A percentile compares a stretch with the other conserved stretches of the same genome.
Conservation (phyloP, 2,888 invertebrate genomes). For the Chrysomela aeneicollis region DNA sequence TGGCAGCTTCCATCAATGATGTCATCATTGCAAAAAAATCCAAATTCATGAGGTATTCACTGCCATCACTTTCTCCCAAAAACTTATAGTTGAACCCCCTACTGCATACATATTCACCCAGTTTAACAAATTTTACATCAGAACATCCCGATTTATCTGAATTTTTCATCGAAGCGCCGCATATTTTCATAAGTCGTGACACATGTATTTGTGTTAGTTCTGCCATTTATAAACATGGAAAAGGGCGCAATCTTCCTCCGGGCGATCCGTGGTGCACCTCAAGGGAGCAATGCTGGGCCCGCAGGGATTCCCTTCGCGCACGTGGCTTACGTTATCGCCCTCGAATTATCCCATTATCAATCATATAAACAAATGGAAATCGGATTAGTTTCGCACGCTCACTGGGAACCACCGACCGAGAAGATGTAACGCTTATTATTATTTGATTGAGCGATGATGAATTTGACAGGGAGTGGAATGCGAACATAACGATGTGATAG, state of each 20-base stretch:
- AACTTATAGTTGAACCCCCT: too few species aligned
- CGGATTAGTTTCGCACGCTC: conserved; percentile 25
- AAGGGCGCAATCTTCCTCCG: conserved; percentile 30
- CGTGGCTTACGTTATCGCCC: conserved; percentile 54
- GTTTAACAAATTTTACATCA: neutral
- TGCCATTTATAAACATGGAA: conserved; percentile 35
- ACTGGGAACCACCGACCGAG: conserved; percentile 29
- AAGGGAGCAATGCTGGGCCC: conserved; percentile 42
- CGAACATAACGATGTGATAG: too few species aligned
- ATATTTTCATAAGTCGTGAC: conserved; percentile 47
- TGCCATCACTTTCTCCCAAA: too few species aligned
- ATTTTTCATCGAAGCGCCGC: conserved; percentile 18
- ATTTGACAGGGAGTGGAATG: conserved; percentile 5
- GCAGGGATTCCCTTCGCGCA: conserved; percentile 42
- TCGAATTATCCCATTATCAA: conserved; percentile 56
- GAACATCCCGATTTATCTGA: neutral
- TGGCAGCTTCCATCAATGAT: too few species aligned
- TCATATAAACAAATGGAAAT: conserved; percentile 50
- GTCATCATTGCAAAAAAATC: too few species aligned
- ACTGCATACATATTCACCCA: too few species aligned
- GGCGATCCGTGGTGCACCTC: conserved; percentile 37
- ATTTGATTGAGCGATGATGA: conserved; percentile 31
- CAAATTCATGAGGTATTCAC: too few species aligned
- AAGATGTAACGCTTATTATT: conserved; percentile 38
- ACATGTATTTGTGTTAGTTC: conserved; percentile 37